A percentile compares a stretch with the other conserved stretches of the same genome.
These are phyloP conservation scores for Chrysaora quinquecirrha DNA, from an alignment of 30 jellyfish, hydroid and myxozoan species.

Conservation along the genomic window DNA sequence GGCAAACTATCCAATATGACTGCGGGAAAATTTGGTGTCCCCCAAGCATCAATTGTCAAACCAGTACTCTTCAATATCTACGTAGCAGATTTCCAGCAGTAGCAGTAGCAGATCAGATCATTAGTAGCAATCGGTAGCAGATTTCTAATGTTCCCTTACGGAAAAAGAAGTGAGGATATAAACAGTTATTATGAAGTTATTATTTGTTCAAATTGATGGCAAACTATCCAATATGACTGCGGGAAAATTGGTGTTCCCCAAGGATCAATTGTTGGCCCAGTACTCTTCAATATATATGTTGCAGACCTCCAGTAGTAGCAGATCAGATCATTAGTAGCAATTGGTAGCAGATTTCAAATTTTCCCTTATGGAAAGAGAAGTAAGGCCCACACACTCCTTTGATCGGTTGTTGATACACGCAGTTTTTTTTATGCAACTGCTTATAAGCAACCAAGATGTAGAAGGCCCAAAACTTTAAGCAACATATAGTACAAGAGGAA, in stretches of 20 bases:
- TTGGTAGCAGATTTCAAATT: no score
- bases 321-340: no score
- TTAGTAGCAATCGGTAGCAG: no score
- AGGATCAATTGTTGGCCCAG: not conserved
- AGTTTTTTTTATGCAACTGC: no score
- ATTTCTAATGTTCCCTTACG: conserved; percentile 74
- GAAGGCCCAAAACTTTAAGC: no score
- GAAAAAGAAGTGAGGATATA: not conserved
- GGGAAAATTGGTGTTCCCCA: not conserved
- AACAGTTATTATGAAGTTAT: not conserved
- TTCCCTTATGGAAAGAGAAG: no score
- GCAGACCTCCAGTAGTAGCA: not conserved
- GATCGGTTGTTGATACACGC: no score
- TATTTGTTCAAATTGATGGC: not conserved
- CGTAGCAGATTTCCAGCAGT: not conserved
- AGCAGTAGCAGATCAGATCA: no score
- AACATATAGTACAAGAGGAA: no score
- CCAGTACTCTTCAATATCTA: not conserved
- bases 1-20: not conserved
- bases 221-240: not conserved
- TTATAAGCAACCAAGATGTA: no score
- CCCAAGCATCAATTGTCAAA: not conserved
- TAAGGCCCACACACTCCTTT: no score
- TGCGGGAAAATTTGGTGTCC: not conserved
- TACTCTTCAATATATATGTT: not conserved